Conservation (phyloP, 2,888 invertebrate genomes). For the Dicyrtoma fusca region DNA sequence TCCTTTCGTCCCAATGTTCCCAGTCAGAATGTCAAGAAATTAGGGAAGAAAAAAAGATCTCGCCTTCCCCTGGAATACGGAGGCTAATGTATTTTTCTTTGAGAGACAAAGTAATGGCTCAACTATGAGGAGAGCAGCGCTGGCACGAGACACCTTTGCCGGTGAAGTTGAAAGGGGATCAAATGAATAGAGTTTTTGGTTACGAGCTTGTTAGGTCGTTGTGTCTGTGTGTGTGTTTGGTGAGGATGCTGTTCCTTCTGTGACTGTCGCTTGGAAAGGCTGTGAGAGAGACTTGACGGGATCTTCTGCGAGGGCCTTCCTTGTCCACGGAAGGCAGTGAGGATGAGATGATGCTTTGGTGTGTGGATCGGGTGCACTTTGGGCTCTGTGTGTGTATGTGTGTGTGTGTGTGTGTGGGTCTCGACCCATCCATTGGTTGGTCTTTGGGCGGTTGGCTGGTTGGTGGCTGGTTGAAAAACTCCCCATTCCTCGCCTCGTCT, state of each 20-base stretch:
- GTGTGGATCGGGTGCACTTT: conserved; percentile 6
- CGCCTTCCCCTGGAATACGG: too few relatives aligned
- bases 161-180: conserved; percentile 21
- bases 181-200: background rate
- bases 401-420: conserved; percentile 3
- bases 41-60: too few relatives aligned
- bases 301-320: conserved; percentile 4
- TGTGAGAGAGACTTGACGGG: conserved; percentile 22
- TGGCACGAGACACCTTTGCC: conserved; percentile 32
- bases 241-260: too few relatives aligned
- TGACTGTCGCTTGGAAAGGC: background rate
- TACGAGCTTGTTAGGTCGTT: too few relatives aligned
- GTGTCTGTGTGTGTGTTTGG: too few relatives aligned
- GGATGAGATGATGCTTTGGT: conserved; percentile 24
- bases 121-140: background rate
- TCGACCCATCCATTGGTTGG: conserved; percentile 36
- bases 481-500: conserved; percentile 36
- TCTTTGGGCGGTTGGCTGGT: conserved; percentile 33
- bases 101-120: background rate
- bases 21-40: too few relatives aligned
- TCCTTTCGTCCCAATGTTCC: too few relatives aligned
- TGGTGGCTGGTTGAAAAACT: conserved; percentile 34
- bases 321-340: conserved; percentile 33
- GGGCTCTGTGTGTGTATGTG: background rate
- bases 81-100: too few relatives aligned